Base-by-base conservation (phyloP, 2,888 invertebrate species). In the Xylota sylvarum region DNA sequence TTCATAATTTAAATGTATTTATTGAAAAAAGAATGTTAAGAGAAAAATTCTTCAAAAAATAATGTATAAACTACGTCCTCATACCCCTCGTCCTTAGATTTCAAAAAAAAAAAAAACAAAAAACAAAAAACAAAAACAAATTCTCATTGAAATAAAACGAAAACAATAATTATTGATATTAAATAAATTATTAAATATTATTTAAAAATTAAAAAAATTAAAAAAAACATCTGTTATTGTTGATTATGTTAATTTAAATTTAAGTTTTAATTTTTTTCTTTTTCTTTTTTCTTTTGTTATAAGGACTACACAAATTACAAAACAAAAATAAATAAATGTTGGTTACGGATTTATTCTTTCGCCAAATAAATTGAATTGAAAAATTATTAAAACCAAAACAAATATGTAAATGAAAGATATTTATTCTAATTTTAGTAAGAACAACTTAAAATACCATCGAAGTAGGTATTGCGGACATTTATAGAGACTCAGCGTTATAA, bases 71-170 rank as follows among this genome's bases (percentile, higher is more conserved):
- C 50, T 77, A 50, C 50, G 70, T 72, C 72, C 46, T 67, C 43
- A 77, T 70, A 37, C 35, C 46, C 67, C 70, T 65, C 76, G 77
- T 73, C 85, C 82, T 72, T 40, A 58, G 64, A 82, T 70, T 77
- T 80, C 79, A 84, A 76, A 76, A 40, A 88, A 43, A 65, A 72
- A 67, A 72, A 43, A 88, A 35, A n/a, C n/a, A n/a, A n/a, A n/a
- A n/a, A n/a, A n/a, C n/a, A n/a, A 64, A 72, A 67, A 2, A 74
- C 48, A 30, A 72, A 87, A 12, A 65, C 35, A 50, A 50, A 62
- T 85, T 85, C 85, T 67, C 58, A 76, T 85, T 81, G 81, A 85
- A 85, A 72, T 72, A 85, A 85, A 85, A 85, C 81, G 52, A 76
- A 76, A 81, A 76, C 64, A 62, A 80, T 80, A 70, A 81, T 72